Percentiles rank a stretch among this genome's conserved stretches.
These are phyloP conservation scores for Augochlora pura DNA, from an alignment of 1,140 invertebrate genomes.

Conservation along the genomic window DNA sequence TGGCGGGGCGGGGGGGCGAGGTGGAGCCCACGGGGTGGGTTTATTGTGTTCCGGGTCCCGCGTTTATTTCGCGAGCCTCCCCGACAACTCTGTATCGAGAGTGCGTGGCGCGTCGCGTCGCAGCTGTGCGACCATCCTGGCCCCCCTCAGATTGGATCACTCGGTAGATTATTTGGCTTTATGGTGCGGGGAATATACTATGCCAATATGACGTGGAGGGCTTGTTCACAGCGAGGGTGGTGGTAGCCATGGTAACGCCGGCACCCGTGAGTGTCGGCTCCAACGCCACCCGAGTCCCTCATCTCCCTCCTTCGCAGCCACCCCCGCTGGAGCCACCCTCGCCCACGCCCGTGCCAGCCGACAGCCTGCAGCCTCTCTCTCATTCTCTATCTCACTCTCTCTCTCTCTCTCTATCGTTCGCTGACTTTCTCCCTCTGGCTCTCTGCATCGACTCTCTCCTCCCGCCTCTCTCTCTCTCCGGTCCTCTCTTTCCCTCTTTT, in stretches of 20 bases:
- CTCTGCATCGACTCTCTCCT: too few species aligned
- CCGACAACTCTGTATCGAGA: conserved; percentile 3
- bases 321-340: conserved; percentile 62
- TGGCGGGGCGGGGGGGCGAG: too few species aligned
- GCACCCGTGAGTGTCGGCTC: conserved; percentile 82
- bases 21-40: background rate
- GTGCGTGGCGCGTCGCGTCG: conserved; percentile 7
- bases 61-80: conserved; percentile 9
- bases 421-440: background rate
- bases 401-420: background rate
- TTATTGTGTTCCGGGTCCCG: background rate
- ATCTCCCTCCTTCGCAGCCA: conserved; percentile 73
- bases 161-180: conserved; percentile 79
- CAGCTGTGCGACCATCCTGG: conserved; percentile 33
- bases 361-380: background rate
- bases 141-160: conserved; percentile 72
- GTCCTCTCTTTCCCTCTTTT: background rate
- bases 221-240: conserved; percentile 80
- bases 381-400: background rate
- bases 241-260: conserved; percentile 81
- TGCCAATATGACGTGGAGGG: conserved; percentile 80
- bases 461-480: conserved; percentile 39
- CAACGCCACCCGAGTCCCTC: conserved; percentile 79
- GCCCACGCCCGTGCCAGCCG: conserved; percentile 43
- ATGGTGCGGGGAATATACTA: conserved; percentile 79